Conservation (phyloP, 2,113 vertebrate species). For the Varanus komodoensis region DNA sequence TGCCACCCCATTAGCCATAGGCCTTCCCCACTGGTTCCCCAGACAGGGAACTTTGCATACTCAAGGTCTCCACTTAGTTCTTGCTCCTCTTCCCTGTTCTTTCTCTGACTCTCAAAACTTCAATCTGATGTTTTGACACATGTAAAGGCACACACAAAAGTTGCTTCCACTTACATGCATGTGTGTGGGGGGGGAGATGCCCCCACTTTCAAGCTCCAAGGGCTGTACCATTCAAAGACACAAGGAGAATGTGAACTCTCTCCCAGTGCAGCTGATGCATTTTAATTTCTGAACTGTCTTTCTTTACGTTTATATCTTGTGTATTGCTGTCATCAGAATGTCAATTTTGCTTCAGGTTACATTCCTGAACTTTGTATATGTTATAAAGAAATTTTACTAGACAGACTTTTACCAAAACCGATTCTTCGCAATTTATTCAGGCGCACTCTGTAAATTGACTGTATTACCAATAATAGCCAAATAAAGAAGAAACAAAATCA, state of each 20-base stretch:
- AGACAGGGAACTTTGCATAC: background rate
- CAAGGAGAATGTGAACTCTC: background rate
- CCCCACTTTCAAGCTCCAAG: background rate
- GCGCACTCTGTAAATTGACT: background rate
- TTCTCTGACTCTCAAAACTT: background rate
- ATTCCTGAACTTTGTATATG: background rate
- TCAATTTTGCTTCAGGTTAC: background rate
- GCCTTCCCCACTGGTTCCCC: background rate
- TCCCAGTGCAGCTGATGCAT: background rate
- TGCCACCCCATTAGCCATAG: background rate
- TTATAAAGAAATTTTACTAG: background rate
- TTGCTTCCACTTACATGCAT: background rate
- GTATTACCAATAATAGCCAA: background rate
- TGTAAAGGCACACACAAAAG: background rate
- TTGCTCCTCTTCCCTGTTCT: background rate
- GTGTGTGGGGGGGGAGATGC: background rate
- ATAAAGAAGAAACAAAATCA: background rate
- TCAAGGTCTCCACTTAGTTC: background rate
- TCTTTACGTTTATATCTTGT: background rate
- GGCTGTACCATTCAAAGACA: background rate
- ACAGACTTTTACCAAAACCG: background rate
- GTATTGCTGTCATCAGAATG: background rate
- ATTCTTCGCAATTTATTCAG: background rate
- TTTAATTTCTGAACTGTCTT: background rate
- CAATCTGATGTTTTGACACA: too few relatives aligned